Evolutionary conservation across 2,888 invertebrate genomes (phyloP).

Genomic region (Caenorhabditis sulstoni): DNA sequence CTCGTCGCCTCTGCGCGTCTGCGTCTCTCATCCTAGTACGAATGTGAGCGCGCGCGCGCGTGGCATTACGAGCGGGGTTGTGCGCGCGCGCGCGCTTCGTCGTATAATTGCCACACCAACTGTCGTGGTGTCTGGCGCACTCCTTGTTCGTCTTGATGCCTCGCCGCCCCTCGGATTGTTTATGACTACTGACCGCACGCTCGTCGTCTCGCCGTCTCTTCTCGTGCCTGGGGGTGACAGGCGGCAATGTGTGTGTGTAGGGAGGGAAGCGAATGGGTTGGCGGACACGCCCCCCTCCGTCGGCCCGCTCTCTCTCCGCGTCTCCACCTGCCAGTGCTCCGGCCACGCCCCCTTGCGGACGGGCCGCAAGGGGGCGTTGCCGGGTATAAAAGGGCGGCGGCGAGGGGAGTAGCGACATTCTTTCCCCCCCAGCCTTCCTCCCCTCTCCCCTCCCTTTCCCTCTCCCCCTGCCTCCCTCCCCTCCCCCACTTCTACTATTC

Average conservation of each 20-base stretch:
- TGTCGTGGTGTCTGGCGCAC: background rate
- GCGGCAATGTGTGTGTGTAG: no score
- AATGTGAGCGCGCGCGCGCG: slow-evolving; percentile 32
- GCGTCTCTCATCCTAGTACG: slow-evolving; percentile 43
- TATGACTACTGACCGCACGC: slow-evolving; percentile 46
- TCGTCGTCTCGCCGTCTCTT: slow-evolving; percentile 10
- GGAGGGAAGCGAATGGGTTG: background rate
- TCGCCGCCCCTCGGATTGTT: slow-evolving; percentile 26
- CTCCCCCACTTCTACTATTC: background rate
- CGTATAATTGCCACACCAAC: slow-evolving; percentile 5
- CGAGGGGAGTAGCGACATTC: background rate
- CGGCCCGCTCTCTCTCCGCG: slow-evolving; percentile 2
- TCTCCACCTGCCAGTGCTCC: slow-evolving; percentile 47
- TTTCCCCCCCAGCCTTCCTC: slow-evolving; percentile 8
- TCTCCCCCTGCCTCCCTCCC: slow-evolving; percentile 10
- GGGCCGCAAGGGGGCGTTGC: background rate
- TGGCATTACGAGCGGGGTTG: slow-evolving; percentile 37
- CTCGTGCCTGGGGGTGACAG: slow-evolving; percentile 46
- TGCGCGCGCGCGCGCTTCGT: slow-evolving; percentile 18
- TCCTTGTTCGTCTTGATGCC: background rate
- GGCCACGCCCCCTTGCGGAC: slow-evolving; percentile 33
- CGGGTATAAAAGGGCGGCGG: slow-evolving; percentile 39
- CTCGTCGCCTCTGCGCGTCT: slow-evolving; percentile 23
- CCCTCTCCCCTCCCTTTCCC: background rate
- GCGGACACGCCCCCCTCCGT: background rate